phyloP scores from a whole-genome alignment of 2,113 vertebrate genomes.

The Spheniscus mendiculus region DNA sequence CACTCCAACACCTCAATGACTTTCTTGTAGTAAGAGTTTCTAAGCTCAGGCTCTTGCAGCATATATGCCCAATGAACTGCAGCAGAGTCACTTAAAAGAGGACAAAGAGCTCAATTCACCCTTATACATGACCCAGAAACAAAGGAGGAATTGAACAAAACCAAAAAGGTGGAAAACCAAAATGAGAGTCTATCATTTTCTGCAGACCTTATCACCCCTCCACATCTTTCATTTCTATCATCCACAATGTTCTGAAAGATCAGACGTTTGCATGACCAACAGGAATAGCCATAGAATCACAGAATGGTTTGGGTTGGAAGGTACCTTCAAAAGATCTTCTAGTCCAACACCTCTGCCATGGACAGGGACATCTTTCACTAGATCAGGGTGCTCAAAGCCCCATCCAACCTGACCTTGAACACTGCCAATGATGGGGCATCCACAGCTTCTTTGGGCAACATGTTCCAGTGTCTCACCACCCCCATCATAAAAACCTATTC shows the following conservation, averaged over 20 bases:
- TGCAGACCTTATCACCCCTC: not conserved
- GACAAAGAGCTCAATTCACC: not conserved
- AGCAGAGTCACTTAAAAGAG: not conserved
- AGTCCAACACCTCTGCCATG: not conserved
- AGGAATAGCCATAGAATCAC: not conserved
- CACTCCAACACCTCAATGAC: not conserved
- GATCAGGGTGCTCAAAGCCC: not conserved
- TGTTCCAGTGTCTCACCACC: not conserved
- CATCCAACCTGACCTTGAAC: not conserved
- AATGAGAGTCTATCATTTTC: not conserved
- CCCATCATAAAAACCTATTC: not conserved
- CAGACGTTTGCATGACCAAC: not conserved
- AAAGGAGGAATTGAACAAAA: not conserved
- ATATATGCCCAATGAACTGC: not conserved
- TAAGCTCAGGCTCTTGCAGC: not conserved
- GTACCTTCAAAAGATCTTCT: not conserved
- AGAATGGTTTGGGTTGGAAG: not conserved
- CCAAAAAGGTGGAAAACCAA: not conserved
- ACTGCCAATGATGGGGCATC: not conserved
- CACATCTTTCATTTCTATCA: not conserved
- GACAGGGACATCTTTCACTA: not conserved
- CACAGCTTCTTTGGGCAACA: not conserved
- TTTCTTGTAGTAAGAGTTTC: not conserved
- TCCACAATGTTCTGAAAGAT: not conserved
- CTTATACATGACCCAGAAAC: not conserved